A percentile compares a stretch with the other conserved stretches of the same genome.
Conservation (phyloP, 2,888 invertebrate species). For the Macroteleia sp. region DNA sequence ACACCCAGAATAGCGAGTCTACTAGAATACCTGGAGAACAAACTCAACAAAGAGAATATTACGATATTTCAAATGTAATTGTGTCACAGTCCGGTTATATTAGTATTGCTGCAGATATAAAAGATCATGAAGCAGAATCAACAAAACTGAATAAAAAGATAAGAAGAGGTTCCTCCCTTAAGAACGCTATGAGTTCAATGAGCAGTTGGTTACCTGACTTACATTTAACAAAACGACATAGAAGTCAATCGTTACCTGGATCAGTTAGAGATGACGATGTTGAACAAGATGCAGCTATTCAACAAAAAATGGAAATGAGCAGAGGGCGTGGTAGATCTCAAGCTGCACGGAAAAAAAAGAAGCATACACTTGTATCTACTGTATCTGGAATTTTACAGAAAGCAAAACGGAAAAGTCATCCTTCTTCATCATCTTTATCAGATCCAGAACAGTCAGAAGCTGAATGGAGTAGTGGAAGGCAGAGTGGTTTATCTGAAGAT, state of each 20-base stretch:
- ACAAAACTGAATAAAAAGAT: constrained; percentile 87
- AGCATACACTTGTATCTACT: constrained; percentile 91
- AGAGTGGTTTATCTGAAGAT: constrained; percentile 89
- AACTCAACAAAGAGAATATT: constrained; percentile 82
- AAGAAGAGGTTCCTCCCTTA: constrained; percentile 88
- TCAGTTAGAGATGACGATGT: constrained; percentile 87
- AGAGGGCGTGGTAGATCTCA: constrained; percentile 74
- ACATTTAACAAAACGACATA: constrained; percentile 90
- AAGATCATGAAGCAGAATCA: constrained; percentile 85
- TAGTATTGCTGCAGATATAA: constrained; percentile 89
- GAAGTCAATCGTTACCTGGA: constrained; percentile 92
- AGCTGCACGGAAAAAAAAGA: constrained; percentile 88
- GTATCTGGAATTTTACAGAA: constrained; percentile 94
- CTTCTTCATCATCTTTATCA: constrained; percentile 87
- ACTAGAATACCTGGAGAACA: constrained; percentile 71
- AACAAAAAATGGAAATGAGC: constrained; percentile 69
- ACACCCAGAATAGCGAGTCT: constrained; percentile 74
- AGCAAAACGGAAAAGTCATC: constrained; percentile 88
- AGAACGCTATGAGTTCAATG: constrained; percentile 92
- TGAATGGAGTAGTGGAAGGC: constrained; percentile 90
- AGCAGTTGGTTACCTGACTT: constrained; percentile 92
- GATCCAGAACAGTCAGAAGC: constrained; percentile 91
- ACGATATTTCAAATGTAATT: constrained; percentile 87
- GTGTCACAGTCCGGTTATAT: constrained; percentile 92
- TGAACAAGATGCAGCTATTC: constrained; percentile 78